Conservation (phyloP, 2,888 invertebrate species). For the Apamea epomidion region DNA sequence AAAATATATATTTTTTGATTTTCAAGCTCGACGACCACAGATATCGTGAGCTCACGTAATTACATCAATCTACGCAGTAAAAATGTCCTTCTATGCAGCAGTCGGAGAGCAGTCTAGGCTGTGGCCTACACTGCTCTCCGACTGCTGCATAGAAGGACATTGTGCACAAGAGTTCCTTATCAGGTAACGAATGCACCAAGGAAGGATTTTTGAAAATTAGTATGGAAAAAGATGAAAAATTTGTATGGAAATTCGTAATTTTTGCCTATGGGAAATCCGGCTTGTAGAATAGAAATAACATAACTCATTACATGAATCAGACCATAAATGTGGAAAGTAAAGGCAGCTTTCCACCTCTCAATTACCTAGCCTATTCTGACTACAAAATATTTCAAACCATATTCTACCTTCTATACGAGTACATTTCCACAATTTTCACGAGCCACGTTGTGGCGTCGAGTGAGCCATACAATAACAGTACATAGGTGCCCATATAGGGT, state of each 20-base stretch:
- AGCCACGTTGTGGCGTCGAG: constrained; percentile 49
- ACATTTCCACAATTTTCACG: constrained; percentile 61
- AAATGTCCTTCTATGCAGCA: too few species aligned
- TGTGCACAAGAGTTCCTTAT: background rate
- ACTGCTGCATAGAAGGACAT: background rate
- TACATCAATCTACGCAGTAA: too few species aligned
- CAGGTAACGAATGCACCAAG: background rate
- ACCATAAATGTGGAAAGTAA: background rate
- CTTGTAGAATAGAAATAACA: background rate
- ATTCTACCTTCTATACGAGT: constrained; percentile 24
- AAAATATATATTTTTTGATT: background rate
- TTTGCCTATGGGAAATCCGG: background rate
- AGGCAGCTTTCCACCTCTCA: background rate
- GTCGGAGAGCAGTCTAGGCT: too few species aligned
- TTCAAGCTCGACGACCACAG: background rate
- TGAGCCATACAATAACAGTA: constrained; percentile 46
- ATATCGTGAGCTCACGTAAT: background rate
- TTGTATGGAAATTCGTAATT: background rate
- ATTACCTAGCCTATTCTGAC: constrained; percentile 16
- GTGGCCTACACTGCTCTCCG: too few species aligned
- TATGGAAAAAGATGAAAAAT: background rate
- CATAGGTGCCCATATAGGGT: background rate
- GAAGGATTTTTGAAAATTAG: background rate
- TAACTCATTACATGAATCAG: background rate
- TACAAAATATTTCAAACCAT: constrained; percentile 31